Base-by-base conservation (phyloP, 2,888 invertebrate species). In the Euplagia quadripunctaria region DNA sequence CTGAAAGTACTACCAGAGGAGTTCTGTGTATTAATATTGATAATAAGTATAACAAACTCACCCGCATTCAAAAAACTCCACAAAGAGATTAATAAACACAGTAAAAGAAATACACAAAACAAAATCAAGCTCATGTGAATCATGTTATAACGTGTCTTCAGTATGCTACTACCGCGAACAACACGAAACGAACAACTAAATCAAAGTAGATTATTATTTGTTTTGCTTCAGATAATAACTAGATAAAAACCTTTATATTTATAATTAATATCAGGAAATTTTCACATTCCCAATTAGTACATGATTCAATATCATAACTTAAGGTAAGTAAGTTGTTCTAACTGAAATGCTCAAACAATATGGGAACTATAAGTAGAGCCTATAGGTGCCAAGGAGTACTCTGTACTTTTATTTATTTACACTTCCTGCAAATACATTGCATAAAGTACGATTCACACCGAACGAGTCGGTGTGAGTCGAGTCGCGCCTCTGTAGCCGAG, bases 141-240 rank as follows among this genome's bases (percentile, higher is more conserved):
- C 69, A 69, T 61, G 51, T 69, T 46, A 58, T 31, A 11, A 61
- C 31, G 20, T 31, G 46, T 61, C 6, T 46, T 31, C 16, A 61
- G 58, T 12, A 55, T 42, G 49, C 20, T 16, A 61, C 69, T 61
- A 31, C 46, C 46, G 20, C 9, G 43, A 42, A 43, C 31, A 20
- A 69, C 61, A 61, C 61, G 49, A 31, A 61, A 61, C 61, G 31
- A 17, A 69, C 61, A 46, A 69, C 69, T 69, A 69, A 68, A 69
- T 61, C 31, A 69, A 58, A 68, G 6, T 16, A 16, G 58, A 68
- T 68, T 20, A n/a, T 14, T 49, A n/a, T 61, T 61, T 69, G 41
- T 66, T 61, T 31, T 17, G 8, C 31, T 46, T 43, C 8, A 46
- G 61, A 69, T 69, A 69, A 69, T 17, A 55, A 61, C 17, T 17